These are phyloP conservation scores for Campoplex capitator DNA, from an alignment of 2,888 invertebrate species.

Conservation along the genomic window DNA sequence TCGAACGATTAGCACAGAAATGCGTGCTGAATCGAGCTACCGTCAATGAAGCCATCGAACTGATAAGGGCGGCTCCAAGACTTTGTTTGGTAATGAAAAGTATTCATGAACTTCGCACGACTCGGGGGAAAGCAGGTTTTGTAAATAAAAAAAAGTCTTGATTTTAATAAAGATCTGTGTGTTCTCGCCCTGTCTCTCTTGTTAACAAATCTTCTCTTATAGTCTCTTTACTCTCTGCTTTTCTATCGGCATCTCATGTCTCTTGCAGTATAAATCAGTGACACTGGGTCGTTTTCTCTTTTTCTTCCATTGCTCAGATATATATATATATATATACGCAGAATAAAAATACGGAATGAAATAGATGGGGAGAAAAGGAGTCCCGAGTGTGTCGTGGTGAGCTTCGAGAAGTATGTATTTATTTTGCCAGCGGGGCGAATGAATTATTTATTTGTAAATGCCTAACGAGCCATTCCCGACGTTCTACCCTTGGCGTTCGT, in stretches of 20 bases:
- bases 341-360: constrained; percentile 6
- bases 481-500: constrained; percentile 54
- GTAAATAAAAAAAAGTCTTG: no score
- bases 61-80: background rate
- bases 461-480: constrained; percentile 75
- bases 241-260: constrained; percentile 18
- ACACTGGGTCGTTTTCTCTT: constrained; percentile 19
- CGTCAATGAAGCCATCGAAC: background rate
- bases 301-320: constrained; percentile 18
- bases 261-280: constrained; percentile 26
- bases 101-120: background rate
- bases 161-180: background rate
- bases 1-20: background rate
- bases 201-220: no score
- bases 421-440: constrained; percentile 72
- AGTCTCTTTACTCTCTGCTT: constrained; percentile 27
- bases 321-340: background rate
- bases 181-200: background rate
- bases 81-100: background rate
- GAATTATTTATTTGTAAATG: constrained; percentile 78
- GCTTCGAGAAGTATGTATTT: constrained; percentile 71
- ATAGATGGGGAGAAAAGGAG: constrained; percentile 43
- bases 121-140: constrained; percentile 12
- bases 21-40: background rate
- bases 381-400: constrained; percentile 52